Base-by-base conservation (phyloP, 2,113 vertebrate genomes). In the Collichthys lucidus region DNA sequence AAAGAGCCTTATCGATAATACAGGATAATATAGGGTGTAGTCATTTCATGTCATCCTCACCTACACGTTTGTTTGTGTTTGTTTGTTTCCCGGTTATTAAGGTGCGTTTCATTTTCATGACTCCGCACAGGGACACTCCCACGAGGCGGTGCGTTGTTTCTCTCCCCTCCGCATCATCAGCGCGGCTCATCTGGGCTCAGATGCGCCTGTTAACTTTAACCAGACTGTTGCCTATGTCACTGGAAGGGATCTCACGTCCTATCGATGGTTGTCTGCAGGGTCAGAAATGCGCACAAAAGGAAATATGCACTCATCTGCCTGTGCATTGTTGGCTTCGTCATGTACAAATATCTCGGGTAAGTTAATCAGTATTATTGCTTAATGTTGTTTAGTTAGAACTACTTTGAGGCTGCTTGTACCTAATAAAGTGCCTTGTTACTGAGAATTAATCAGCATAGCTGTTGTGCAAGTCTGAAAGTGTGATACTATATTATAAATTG, bases 331-430 rank as follows among this genome's bases (percentile, higher is more conserved):
- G 89, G 84, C 14, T 60, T 95, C 64, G 47, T 96, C 60, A 81
- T 92, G 79, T 96, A 94, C 90, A 88, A 86, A 71, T 91, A 91
- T 70, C 50, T 92, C 4, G 64, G 94, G 94, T 96, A 44, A 94
- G 94, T 94, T 90, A 57, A 57, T 35, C 86, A 90, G 26, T 93
- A 80, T 89, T 65, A 2, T 4, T 77, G 15, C 42, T 65, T 5
- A 20, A 1, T 2, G 10, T 74, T 1, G 56, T 53, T 24, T 10
- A 63, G 5, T 35, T 53, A 24, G 52, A 52, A 10, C 3, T 67
- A 22, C 11, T 77, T 4, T 20, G 53, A 59, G 61, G 20, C 12
- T 55, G 29, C 29, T 42, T 75, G 20, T 44, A 15, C 5, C 5
- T 40, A 26, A 52, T 65, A 5, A 5, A 9, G 17, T 9, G 9